Conservation (phyloP, 2,888 invertebrate species). For the Drosophila longiperda region DNA sequence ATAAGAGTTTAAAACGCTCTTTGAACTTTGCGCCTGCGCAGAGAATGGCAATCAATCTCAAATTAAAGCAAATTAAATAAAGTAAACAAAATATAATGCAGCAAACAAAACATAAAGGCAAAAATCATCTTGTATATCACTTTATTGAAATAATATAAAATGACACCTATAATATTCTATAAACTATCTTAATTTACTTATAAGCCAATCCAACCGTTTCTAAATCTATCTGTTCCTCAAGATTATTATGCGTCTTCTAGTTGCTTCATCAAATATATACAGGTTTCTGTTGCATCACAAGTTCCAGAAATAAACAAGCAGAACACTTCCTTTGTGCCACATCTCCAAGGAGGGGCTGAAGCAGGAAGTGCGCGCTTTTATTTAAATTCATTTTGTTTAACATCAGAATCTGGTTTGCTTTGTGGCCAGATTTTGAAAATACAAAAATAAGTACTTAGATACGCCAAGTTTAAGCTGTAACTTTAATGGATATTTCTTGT, state of each 20-base stretch:
- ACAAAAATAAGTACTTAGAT: slow-evolving; percentile 1
- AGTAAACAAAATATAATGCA: slow-evolving; percentile 17
- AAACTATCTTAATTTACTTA: background rate
- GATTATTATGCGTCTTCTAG: slow-evolving; percentile 2
- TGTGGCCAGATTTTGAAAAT: slow-evolving; percentile 36
- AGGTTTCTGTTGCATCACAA: slow-evolving; percentile 32
- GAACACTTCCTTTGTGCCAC: slow-evolving; percentile 30
- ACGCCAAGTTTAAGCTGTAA: slow-evolving; percentile 4
- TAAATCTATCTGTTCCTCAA: no score
- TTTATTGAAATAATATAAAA: background rate
- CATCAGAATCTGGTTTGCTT: slow-evolving; percentile 39
- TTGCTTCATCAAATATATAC: slow-evolving; percentile 10
- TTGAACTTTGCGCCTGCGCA: slow-evolving; percentile 49
- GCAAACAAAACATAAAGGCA: slow-evolving; percentile 1
- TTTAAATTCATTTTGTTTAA: slow-evolving; percentile 62
- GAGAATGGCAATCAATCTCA: background rate
- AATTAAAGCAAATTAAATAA: background rate
- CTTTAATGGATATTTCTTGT: slow-evolving; percentile 39
- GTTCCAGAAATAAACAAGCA: slow-evolving; percentile 26
- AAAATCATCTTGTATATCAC: background rate
- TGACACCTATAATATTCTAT: background rate
- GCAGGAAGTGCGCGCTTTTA: slow-evolving; percentile 61
- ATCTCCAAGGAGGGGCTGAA: slow-evolving; percentile 4
- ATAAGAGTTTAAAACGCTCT: slow-evolving; percentile 30
- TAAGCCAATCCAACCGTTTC: background rate